Evolutionary conservation across 2,797 vertebrate species (phyloP).

Genomic region (Melanotaenia nigrans): DNA sequence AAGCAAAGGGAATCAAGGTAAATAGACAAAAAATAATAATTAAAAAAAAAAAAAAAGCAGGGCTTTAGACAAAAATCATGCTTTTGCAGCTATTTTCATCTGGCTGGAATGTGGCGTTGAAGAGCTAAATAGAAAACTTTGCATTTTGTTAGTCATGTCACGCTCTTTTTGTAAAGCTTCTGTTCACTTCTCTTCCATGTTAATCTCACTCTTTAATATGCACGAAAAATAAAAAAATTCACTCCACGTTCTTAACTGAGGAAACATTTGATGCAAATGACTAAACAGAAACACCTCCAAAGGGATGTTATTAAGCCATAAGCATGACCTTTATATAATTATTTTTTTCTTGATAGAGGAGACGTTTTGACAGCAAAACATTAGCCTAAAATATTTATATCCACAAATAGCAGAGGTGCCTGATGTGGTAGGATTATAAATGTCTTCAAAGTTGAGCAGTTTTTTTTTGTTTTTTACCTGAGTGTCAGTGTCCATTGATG

Average conservation of each 20-base stretch:
- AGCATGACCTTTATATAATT: conserved; percentile 15
- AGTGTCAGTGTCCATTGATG: conserved; percentile 15
- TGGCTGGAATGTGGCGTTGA: background rate
- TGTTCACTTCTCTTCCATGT: conserved; percentile 1
- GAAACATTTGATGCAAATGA: conserved; percentile 12
- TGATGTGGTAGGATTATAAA: conserved; percentile 11
- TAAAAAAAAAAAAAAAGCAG: too few species aligned
- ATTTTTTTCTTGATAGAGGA: conserved; percentile 22
- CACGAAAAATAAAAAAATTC: background rate
- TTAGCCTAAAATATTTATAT: conserved; percentile 2
- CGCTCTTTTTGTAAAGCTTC: conserved; percentile 1
- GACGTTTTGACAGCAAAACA: conserved; percentile 26
- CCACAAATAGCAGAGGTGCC: conserved; percentile 1
- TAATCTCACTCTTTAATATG: background rate
- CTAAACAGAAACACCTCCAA: background rate
- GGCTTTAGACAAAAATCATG: background rate
- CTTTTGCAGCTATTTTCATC: conserved; percentile 2
- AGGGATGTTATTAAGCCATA: conserved; percentile 19
- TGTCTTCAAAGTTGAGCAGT: background rate
- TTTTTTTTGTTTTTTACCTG: conserved; percentile 5
- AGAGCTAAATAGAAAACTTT: background rate
- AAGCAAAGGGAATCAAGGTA: background rate
- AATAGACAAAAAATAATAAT: too few species aligned
- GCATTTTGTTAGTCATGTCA: conserved; percentile 3
- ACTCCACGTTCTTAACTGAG: conserved; percentile 12